A percentile compares a stretch with the other conserved stretches of the same genome.
These are phyloP conservation scores for Macrostomum lignano DNA, from an alignment of 1,140 invertebrate genomes.

Conservation along the genomic window DNA sequence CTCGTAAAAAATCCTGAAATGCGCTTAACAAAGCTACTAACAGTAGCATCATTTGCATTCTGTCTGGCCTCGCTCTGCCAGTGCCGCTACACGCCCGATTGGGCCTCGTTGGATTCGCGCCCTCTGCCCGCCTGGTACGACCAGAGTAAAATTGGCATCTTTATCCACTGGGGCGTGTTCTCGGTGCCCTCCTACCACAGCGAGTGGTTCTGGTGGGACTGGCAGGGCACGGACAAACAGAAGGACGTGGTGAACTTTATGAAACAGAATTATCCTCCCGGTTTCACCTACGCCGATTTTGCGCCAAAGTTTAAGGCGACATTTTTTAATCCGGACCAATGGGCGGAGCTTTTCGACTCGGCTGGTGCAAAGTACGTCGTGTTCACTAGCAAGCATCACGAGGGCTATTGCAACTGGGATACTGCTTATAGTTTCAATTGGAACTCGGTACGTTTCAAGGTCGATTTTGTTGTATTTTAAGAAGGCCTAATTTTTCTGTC, in stretches of 20 bases:
- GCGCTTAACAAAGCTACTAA: no score
- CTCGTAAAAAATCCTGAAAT: no score
- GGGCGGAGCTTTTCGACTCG: constrained; percentile 16
- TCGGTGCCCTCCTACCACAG: constrained; percentile 18
- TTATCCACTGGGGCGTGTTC: constrained; percentile 27
- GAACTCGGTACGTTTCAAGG: constrained; percentile 20
- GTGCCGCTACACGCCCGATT: no score
- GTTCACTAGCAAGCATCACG: constrained; percentile 20
- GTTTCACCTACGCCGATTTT: constrained; percentile 20
- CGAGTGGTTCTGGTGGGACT: constrained; percentile 20
- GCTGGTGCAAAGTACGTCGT: constrained; percentile 21
- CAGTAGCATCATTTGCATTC: no score
- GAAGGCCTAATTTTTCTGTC: no score
- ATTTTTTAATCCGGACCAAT: constrained; percentile 14
- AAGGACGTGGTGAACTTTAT: constrained; percentile 12
- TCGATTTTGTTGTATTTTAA: no score
- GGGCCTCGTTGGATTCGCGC: constrained; percentile 22
- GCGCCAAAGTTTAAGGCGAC: constrained; percentile 15
- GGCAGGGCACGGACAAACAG: constrained; percentile 11
- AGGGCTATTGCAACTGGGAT: constrained; percentile 19
- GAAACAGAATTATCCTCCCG: constrained; percentile 15
- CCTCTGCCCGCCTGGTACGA: constrained; percentile 27
- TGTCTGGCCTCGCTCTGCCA: no score
- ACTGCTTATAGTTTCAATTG: constrained; percentile 19
- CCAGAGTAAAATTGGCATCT: constrained; percentile 27